Conservation (phyloP, 2,797 vertebrate genomes). For the Sebastes matsubarae region DNA sequence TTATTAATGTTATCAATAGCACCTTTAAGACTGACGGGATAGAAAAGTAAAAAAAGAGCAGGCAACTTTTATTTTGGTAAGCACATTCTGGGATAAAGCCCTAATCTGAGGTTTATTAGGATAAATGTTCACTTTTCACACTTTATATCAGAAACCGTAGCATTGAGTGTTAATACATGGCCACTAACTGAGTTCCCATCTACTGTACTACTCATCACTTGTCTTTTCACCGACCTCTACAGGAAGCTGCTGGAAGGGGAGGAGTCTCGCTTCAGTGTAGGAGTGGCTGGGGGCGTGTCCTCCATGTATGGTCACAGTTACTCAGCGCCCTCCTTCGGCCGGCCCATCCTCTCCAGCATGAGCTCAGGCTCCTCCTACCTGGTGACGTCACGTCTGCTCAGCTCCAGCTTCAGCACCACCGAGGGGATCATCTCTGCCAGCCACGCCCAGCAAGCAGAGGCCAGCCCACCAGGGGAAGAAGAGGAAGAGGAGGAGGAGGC, state of each 20-base stretch:
- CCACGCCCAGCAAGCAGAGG: conserved; percentile 85
- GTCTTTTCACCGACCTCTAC: conserved; percentile 10
- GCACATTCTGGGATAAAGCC: neutral
- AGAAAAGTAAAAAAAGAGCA: neutral
- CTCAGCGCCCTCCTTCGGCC: conserved; percentile 60
- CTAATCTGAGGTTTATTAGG: neutral
- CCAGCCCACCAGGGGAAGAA: conserved; percentile 82
- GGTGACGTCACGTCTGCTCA: conserved; percentile 76
- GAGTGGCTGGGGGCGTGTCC: conserved; percentile 80
- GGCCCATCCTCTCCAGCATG: conserved; percentile 86
- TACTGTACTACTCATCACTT: neutral
- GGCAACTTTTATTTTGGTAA: neutral
- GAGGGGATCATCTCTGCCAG: conserved; percentile 88
- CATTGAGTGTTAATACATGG: neutral
- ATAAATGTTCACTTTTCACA: neutral
- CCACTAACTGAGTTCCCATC: neutral
- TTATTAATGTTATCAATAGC: too few relatives aligned
- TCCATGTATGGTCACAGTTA: conserved; percentile 74
- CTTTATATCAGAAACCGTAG: neutral
- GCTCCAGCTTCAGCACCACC: conserved; percentile 83
- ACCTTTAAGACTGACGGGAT: neutral
- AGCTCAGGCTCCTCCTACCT: conserved; percentile 79
- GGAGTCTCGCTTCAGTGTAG: conserved; percentile 91
- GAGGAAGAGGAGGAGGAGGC: conserved; percentile 81
- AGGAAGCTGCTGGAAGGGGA: conserved; percentile 97